Evolutionary conservation across 2,797 vertebrate genomes (phyloP).

Genomic region (Sebastiscus tertius): DNA sequence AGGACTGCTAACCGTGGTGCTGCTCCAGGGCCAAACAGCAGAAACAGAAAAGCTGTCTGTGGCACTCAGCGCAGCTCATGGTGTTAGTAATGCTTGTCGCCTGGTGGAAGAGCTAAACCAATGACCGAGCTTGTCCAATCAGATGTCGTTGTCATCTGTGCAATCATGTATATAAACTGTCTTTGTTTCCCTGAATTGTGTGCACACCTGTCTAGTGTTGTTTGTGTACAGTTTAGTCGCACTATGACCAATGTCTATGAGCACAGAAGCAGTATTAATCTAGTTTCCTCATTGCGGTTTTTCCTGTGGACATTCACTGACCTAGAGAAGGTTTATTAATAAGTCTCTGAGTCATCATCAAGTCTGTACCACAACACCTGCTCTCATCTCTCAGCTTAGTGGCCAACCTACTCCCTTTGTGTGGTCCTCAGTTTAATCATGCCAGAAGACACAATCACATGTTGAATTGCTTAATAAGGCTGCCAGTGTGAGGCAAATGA

Average conservation of each 20-base stretch:
- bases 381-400: slow-evolving; percentile 10
- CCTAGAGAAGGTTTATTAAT: background rate
- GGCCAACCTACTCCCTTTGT: background rate
- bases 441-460: slow-evolving; percentile 30
- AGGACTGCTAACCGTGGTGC: background rate
- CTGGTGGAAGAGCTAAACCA: slow-evolving; percentile 3
- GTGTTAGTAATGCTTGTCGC: slow-evolving; percentile 9
- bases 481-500: slow-evolving; percentile 23
- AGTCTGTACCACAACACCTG: background rate
- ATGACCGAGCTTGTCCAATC: slow-evolving; percentile 2
- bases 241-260: background rate
- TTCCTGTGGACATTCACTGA: background rate
- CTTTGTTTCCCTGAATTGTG: background rate
- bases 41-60: slow-evolving; percentile 1
- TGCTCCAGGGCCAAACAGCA: slow-evolving; percentile 12
- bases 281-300: background rate
- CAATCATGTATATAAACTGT: background rate
- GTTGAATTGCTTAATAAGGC: slow-evolving; percentile 15
- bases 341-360: slow-evolving; percentile 11
- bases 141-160: background rate
- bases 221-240: background rate
- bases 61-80: background rate
- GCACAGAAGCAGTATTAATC: background rate
- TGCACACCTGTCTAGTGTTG: background rate
- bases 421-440: slow-evolving; percentile 1